A percentile compares a stretch with the other conserved stretches of the same genome.
phyloP scores from a whole-genome alignment of 2,888 invertebrate species.

The Drosophila algonquin region DNA sequence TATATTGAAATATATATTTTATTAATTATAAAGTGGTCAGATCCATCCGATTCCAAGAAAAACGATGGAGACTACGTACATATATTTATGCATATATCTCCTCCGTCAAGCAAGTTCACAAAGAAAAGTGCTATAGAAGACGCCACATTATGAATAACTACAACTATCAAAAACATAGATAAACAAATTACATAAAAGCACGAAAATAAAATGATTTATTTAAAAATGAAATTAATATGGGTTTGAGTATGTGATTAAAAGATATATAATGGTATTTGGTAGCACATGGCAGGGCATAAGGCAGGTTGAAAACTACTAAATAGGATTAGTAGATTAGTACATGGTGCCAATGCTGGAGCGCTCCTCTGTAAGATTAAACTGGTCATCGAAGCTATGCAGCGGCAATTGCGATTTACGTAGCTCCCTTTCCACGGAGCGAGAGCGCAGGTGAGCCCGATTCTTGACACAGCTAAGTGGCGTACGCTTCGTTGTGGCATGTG shows the following conservation, averaged over 20 bases:
- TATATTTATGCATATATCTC: too few relatives aligned
- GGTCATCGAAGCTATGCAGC: slow-evolving; percentile 73
- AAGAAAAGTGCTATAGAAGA: too few relatives aligned
- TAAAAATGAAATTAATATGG: slow-evolving; percentile 2
- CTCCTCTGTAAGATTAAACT: slow-evolving; percentile 58
- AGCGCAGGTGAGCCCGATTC: slow-evolving; percentile 73
- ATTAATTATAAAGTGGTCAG: too few relatives aligned
- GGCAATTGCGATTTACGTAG: slow-evolving; percentile 62
- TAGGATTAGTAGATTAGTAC: slow-evolving; percentile 58
- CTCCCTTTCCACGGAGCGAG: slow-evolving; percentile 75
- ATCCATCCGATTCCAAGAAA: too few relatives aligned
- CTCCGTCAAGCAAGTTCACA: too few relatives aligned
- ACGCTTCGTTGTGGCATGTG: slow-evolving; percentile 57
- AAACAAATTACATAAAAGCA: slow-evolving; percentile 7
- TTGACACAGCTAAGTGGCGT: slow-evolving; percentile 80
- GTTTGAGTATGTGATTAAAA: neutral
- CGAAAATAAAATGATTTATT: slow-evolving; percentile 3
- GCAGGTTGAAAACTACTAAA: slow-evolving; percentile 33
- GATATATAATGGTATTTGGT: slow-evolving; percentile 17
- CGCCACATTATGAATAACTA: too few relatives aligned
- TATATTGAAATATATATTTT: too few relatives aligned
- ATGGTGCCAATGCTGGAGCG: slow-evolving; percentile 22
- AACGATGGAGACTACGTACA: too few relatives aligned
- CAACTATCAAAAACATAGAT: neutral
- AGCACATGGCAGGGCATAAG: slow-evolving; percentile 19